These are phyloP conservation scores for Saturnia japonica DNA, from an alignment of 2,888 invertebrate species.

Conservation along the genomic window DNA sequence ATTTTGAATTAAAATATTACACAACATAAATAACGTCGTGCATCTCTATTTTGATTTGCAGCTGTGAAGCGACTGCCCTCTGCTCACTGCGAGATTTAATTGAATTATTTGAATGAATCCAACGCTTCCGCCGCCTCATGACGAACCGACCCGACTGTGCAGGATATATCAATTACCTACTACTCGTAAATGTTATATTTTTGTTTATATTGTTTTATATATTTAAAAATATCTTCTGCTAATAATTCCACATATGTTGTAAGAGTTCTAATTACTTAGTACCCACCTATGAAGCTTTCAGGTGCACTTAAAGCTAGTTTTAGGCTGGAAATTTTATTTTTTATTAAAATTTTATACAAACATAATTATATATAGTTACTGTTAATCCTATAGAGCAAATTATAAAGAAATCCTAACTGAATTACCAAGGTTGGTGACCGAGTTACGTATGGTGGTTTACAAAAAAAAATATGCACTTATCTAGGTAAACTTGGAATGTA, in stretches of 20 bases:
- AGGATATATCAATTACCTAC: slow-evolving; percentile 78
- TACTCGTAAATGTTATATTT: slow-evolving; percentile 64
- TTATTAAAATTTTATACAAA: too few relatives aligned
- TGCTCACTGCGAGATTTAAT: slow-evolving; percentile 71
- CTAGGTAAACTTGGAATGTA: too few relatives aligned
- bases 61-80: slow-evolving; percentile 69
- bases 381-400: too few relatives aligned
- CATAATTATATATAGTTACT: too few relatives aligned
- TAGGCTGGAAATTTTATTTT: not conserved
- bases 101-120: slow-evolving; percentile 79
- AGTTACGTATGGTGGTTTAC: too few relatives aligned
- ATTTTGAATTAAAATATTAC: slow-evolving; percentile 17
- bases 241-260: not conserved
- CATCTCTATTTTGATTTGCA: slow-evolving; percentile 61
- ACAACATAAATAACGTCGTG: slow-evolving; percentile 27
- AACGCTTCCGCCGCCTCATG: slow-evolving; percentile 70
- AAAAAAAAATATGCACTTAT: too few relatives aligned
- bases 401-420: too few relatives aligned
- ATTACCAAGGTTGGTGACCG: too few relatives aligned
- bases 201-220: slow-evolving; percentile 38
- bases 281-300: not conserved
- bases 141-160: slow-evolving; percentile 49
- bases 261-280: not conserved
- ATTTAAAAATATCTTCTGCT: not conserved
- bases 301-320: not conserved